A percentile compares a stretch with the other conserved stretches of the same genome.
Evolutionary conservation across 2,888 invertebrate species (phyloP).

Genomic region (Hetaerina titia): DNA sequence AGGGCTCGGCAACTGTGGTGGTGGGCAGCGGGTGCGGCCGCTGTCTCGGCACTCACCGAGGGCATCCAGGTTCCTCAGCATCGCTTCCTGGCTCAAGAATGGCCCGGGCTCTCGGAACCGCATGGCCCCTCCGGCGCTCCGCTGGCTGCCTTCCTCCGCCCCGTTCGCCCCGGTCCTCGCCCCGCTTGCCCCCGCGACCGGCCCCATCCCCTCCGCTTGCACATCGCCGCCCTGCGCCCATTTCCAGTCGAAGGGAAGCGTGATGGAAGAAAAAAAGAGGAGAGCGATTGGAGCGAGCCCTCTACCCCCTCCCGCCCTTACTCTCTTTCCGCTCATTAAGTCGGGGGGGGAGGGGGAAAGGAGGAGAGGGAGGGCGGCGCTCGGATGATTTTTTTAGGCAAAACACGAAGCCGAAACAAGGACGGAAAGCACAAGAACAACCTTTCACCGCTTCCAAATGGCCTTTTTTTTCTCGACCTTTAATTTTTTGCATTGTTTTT

Average conservation of each 20-base stretch:
- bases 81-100: constrained; percentile 31
- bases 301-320: neutral
- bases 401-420: no score
- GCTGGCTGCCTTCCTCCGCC: neutral
- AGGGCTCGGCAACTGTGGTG: no score
- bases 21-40: no score
- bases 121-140: neutral
- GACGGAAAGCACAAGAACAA: no score
- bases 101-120: constrained; percentile 46
- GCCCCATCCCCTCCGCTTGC: constrained; percentile 9
- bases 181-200: neutral
- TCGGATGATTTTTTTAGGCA: no score
- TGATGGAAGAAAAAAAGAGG: neutral
- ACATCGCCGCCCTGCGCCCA: constrained; percentile 29
- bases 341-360: no score
- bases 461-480: no score
- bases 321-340: no score
- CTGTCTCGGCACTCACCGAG: constrained; percentile 24
- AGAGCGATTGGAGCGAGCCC: neutral
- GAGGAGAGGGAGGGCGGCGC: no score
- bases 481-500: no score
- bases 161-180: constrained; percentile 25
- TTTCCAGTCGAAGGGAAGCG: neutral
- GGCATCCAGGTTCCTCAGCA: constrained; percentile 47
- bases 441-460: no score